phyloP scores from a whole-genome alignment of 2,113 vertebrate genomes.

The Tor tambroides region DNA sequence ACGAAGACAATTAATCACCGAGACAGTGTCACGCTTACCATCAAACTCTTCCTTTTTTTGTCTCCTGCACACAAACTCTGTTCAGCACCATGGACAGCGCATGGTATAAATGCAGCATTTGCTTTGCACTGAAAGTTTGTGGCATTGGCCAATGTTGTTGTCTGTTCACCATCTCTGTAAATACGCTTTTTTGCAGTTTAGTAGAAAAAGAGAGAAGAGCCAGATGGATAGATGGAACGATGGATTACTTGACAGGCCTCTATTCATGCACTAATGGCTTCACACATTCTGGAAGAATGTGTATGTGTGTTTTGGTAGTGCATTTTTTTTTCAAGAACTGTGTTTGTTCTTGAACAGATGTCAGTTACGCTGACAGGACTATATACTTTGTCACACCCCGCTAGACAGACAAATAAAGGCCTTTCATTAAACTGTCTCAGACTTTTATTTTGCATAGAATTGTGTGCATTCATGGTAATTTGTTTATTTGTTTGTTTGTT shows the following conservation, averaged over 20 bases:
- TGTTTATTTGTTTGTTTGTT: conserved; percentile 21
- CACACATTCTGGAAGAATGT: conserved; percentile 18
- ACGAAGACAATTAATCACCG: neutral
- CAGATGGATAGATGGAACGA: conserved; percentile 24
- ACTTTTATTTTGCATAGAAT: neutral
- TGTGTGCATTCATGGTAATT: neutral
- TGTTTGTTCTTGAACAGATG: conserved; percentile 24
- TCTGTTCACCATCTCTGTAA: conserved; percentile 42
- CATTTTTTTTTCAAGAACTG: neutral
- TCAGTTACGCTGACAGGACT: conserved; percentile 10
- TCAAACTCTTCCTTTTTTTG: conserved; percentile 10
- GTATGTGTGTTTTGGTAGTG: conserved; percentile 20
- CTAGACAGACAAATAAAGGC: conserved; percentile 17
- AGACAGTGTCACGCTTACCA: neutral
- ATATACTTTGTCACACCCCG: neutral
- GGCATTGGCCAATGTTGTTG: neutral
- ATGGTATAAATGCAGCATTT: neutral
- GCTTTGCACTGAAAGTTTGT: neutral
- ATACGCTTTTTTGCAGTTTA: conserved; percentile 26
- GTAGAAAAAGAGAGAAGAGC: neutral
- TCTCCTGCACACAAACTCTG: neutral
- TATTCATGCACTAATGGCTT: conserved; percentile 46
- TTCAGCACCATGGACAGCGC: conserved; percentile 48
- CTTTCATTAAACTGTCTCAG: conserved; percentile 26
- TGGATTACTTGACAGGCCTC: conserved; percentile 46